Percentiles rank a stretch among this genome's conserved stretches.
Evolutionary conservation across 2,113 vertebrate species (phyloP).

Genomic region (Gorsachius goisagi): DNA sequence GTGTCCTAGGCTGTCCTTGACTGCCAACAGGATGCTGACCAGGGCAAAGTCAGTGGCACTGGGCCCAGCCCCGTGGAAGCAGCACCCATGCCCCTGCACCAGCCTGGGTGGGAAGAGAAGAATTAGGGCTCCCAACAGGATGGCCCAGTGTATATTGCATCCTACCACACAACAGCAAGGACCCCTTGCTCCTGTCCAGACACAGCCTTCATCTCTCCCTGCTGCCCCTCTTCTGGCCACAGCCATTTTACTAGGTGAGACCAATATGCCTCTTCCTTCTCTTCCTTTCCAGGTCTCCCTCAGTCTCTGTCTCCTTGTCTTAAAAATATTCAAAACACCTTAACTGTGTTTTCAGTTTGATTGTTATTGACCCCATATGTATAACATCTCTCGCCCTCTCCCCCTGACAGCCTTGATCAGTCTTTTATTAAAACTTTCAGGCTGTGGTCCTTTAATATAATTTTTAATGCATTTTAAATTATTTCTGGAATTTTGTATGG

Average conservation of each 20-base stretch:
- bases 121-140: not conserved
- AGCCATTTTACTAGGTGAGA: not conserved
- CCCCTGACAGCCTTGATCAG: not conserved
- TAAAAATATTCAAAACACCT: conserved; percentile 1
- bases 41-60: not conserved
- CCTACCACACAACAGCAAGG: accelerated
- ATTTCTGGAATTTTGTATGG: conserved; percentile 22
- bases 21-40: not conserved
- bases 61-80: not conserved
- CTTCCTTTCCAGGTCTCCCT: not conserved
- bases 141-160: accelerated
- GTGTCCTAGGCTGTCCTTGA: not conserved
- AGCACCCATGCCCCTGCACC: not conserved
- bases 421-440: conserved; percentile 51
- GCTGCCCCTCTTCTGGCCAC: not conserved
- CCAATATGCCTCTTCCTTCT: not conserved
- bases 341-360: not conserved
- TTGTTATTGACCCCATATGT: not conserved
- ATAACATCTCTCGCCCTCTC: not conserved
- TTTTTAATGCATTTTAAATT: conserved; percentile 30
- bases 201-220: not conserved
- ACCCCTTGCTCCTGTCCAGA: not conserved
- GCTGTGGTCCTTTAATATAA: conserved; percentile 5
- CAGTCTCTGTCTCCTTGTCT: not conserved
- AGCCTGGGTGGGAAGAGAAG: not conserved